A percentile compares a stretch with the other conserved stretches of the same genome.
These are phyloP conservation scores for Clunio marinus DNA, from an alignment of 2,888 invertebrate species.

Conservation along the genomic window DNA sequence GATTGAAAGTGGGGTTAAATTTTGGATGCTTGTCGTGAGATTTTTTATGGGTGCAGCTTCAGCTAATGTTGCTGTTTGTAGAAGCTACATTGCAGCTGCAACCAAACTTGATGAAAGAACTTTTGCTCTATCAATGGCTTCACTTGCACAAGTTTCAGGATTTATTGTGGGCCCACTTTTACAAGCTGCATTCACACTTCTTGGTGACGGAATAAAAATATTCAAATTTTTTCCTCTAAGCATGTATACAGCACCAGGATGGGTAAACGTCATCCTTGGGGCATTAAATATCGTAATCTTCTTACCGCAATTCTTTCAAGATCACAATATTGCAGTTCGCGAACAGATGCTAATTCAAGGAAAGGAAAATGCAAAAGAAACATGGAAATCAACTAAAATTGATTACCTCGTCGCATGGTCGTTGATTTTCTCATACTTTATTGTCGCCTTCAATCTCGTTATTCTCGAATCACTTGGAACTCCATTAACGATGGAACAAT, in stretches of 20 bases:
- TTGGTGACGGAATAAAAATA: conserved; percentile 6
- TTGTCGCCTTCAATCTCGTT: conserved; percentile 29
- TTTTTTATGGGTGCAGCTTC: conserved; percentile 26
- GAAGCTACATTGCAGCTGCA: conserved; percentile 31
- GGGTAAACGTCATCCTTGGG: conserved; percentile 10
- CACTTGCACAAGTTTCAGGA: conserved; percentile 26
- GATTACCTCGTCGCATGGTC: conserved; percentile 7
- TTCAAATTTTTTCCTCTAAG: background rate
- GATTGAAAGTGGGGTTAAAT: conserved; percentile 24
- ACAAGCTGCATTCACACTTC: conserved; percentile 9
- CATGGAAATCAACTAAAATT: conserved; percentile 15
- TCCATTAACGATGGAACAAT: conserved; percentile 26
- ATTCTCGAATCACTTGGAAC: conserved; percentile 26
- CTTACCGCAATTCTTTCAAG: conserved; percentile 19
- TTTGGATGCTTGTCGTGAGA: conserved; percentile 29
- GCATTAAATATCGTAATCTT: conserved; percentile 5
- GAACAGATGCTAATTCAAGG: conserved; percentile 33
- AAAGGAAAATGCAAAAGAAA: conserved; percentile 34
- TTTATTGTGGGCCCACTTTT: conserved; percentile 27
- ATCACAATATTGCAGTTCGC: conserved; percentile 25
- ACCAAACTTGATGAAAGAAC: conserved; percentile 33
- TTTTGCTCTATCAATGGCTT: conserved; percentile 24
- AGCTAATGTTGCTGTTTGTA: conserved; percentile 31
- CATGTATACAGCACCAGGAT: conserved; percentile 31
- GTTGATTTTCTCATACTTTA: conserved; percentile 33